A percentile compares a stretch with the other conserved stretches of the same genome.
phyloP scores from a whole-genome alignment of 2,888 invertebrate genomes.

The Agriotes lineatus region DNA sequence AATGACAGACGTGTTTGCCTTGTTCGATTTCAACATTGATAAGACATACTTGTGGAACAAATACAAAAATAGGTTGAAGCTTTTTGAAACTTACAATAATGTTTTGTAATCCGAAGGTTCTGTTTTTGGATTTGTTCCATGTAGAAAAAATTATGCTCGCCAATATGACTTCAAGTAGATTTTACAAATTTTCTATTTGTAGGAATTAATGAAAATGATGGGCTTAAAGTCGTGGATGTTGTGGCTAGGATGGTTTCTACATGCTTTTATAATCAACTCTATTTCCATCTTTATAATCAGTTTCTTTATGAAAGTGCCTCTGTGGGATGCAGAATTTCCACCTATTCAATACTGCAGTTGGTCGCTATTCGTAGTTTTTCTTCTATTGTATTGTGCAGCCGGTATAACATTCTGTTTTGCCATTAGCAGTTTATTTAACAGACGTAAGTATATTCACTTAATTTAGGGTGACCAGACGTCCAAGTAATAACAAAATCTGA shows the following conservation, averaged over 20 bases:
- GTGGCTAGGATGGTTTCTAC: slow-evolving; percentile 89
- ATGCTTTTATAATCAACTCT: slow-evolving; percentile 77
- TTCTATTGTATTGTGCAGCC: slow-evolving; percentile 78
- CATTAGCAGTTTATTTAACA: slow-evolving; percentile 81
- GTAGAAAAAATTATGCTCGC: too few species aligned
- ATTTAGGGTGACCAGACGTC: background rate
- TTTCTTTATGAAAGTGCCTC: slow-evolving; percentile 72
- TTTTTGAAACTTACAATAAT: too few species aligned
- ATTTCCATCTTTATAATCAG: slow-evolving; percentile 72
- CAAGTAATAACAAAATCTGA: background rate
- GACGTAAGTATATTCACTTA: slow-evolving; percentile 73
- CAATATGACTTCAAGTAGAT: too few species aligned
- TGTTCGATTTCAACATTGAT: too few species aligned
- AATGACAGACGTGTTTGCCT: too few species aligned
- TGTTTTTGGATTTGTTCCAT: too few species aligned
- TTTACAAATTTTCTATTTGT: slow-evolving; percentile 50
- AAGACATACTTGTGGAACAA: too few species aligned
- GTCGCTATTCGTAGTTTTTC: slow-evolving; percentile 75
- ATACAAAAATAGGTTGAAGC: too few species aligned
- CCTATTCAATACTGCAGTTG: slow-evolving; percentile 79
- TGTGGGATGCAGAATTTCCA: slow-evolving; percentile 65
- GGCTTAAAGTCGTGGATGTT: slow-evolving; percentile 87
- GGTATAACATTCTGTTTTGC: slow-evolving; percentile 83
- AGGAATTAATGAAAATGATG: slow-evolving; percentile 95
- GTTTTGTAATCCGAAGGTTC: too few species aligned